A percentile compares a stretch with the other conserved stretches of the same genome.
Evolutionary conservation across 2,888 invertebrate genomes (phyloP).

Genomic region (Folsomia manolachei): DNA sequence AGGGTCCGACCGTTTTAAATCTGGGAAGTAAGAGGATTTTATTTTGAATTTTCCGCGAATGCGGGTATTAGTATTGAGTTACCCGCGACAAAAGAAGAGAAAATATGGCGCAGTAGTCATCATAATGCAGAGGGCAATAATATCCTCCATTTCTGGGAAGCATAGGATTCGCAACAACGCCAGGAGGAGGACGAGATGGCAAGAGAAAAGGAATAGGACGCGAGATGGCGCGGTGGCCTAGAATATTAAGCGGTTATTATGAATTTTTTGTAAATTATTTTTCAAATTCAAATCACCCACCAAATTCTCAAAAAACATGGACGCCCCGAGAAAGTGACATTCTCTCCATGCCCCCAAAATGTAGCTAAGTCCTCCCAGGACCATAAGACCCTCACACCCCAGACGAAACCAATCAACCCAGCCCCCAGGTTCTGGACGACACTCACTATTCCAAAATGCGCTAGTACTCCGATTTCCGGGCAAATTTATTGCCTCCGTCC

Average conservation of each 20-base stretch:
- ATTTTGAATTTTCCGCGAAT: not conserved
- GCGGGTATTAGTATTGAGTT: too few relatives aligned
- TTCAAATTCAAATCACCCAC: conserved; percentile 57
- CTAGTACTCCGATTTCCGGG: conserved; percentile 4
- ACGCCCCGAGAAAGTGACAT: conserved; percentile 83
- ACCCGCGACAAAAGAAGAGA: conserved; percentile 83
- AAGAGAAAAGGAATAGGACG: conserved; percentile 92
- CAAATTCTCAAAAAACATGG: conserved; percentile 92
- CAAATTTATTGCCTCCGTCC: conserved; percentile 5
- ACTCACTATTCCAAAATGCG: conserved; percentile 19
- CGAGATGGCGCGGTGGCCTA: conserved; percentile 84
- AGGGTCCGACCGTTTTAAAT: conserved; percentile 96
- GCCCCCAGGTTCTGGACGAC: conserved; percentile 29
- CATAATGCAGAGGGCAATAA: conserved; percentile 88
- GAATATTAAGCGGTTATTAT: not conserved
- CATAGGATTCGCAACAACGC: conserved; percentile 82
- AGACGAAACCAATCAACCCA: conserved; percentile 68
- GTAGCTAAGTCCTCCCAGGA: conserved; percentile 79
- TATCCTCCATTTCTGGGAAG: conserved; percentile 81
- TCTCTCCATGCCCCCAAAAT: conserved; percentile 80
- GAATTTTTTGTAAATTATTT: not conserved
- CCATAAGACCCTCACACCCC: conserved; percentile 72
- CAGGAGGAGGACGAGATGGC: conserved; percentile 79
- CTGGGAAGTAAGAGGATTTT: conserved; percentile 58
- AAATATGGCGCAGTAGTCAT: conserved; percentile 94